phyloP scores from a whole-genome alignment of 2,888 invertebrate genomes.

The Sipunculus nudus region DNA sequence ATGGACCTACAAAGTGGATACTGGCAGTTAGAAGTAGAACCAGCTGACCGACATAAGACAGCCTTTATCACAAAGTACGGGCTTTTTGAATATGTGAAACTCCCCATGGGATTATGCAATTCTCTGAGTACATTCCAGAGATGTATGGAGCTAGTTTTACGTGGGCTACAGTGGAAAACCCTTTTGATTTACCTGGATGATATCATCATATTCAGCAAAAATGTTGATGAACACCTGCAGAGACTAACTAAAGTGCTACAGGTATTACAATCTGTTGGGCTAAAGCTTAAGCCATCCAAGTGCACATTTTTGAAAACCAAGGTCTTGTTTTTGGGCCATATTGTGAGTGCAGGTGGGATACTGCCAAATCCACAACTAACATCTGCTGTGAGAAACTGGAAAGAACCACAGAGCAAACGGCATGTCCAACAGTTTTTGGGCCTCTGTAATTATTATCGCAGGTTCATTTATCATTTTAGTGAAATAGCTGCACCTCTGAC shows the following conservation, averaged over 20 bases:
- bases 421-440: conserved; percentile 4
- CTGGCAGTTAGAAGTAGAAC: not conserved
- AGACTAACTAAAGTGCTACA: conserved; percentile 4
- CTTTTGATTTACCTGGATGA: conserved; percentile 63
- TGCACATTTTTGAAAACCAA: conserved; percentile 8
- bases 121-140: conserved; percentile 53
- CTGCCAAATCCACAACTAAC: conserved; percentile 13
- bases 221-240: conserved; percentile 29
- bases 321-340: conserved; percentile 11
- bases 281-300: conserved; percentile 22
- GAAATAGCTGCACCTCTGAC: conserved; percentile 1
- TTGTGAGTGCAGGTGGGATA: conserved; percentile 12
- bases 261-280: conserved; percentile 8
- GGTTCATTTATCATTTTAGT: not conserved
- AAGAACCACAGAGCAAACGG: not conserved
- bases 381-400: conserved; percentile 3
- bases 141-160: conserved; percentile 51
- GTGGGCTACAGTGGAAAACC: conserved; percentile 40
- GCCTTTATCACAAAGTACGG: not conserved
- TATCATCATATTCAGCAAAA: conserved; percentile 45
- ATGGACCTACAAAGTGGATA: not conserved
- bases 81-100: conserved; percentile 43
- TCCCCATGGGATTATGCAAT: conserved; percentile 41
- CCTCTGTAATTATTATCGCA: not conserved
- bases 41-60: conserved; percentile 5